These are phyloP conservation scores for Agrenia bidenticulata DNA, from an alignment of 2,888 invertebrate species.

Conservation along the genomic window DNA sequence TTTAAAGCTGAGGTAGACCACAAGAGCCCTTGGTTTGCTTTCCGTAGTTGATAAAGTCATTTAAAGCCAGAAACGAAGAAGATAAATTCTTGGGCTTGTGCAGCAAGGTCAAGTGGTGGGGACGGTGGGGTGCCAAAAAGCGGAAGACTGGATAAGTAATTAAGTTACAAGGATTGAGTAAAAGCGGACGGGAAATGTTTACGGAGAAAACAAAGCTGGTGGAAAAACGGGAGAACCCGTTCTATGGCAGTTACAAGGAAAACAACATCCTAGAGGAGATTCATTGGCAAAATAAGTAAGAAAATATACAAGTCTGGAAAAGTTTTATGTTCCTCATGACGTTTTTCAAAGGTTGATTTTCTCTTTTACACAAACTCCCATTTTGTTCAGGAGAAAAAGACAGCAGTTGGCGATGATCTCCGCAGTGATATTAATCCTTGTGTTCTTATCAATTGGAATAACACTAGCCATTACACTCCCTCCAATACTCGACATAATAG, in stretches of 20 bases:
- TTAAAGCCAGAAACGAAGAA: no score
- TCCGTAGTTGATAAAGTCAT: no score
- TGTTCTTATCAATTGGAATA: constrained; percentile 47
- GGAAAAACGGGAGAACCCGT: constrained; percentile 51
- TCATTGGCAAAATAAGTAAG: constrained; percentile 52
- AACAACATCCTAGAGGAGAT: constrained; percentile 48
- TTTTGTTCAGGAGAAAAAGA: constrained; percentile 48
- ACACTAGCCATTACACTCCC: constrained; percentile 51
- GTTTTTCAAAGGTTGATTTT: background rate
- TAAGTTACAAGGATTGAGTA: no score
- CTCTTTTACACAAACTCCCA: background rate
- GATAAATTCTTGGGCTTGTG: no score
- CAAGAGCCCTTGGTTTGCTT: no score
- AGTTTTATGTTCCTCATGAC: no score
- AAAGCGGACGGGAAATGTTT: constrained; percentile 39
- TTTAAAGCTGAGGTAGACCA: no score
- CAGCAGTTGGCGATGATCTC: constrained; percentile 50
- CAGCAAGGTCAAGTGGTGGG: no score
- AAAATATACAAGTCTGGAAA: no score
- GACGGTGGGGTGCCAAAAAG: no score
- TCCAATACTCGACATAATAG: constrained; percentile 33
- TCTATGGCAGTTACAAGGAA: constrained; percentile 53
- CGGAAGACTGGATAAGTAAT: no score
- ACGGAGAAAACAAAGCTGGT: constrained; percentile 51
- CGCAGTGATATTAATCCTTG: constrained; percentile 42